These are phyloP conservation scores for Pomatostomus ruficeps DNA, from an alignment of 2,113 vertebrate species.

Conservation along the genomic window DNA sequence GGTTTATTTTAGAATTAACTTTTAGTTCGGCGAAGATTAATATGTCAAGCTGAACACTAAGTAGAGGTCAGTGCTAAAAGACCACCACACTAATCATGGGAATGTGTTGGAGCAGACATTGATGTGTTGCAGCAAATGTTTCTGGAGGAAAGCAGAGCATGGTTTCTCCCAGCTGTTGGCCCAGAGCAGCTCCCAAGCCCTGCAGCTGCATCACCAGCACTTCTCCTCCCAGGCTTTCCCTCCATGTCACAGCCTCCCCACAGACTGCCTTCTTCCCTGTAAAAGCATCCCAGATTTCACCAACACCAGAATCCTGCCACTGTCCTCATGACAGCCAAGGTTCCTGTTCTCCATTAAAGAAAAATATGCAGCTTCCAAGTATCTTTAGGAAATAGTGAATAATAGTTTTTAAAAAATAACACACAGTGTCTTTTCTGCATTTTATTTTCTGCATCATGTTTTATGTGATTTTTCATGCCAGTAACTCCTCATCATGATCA, in stretches of 20 bases:
- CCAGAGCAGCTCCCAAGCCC: background rate
- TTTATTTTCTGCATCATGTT: background rate
- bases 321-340: rapidly evolving
- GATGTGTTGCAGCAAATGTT: constrained; percentile 40
- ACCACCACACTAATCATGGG: constrained; percentile 33
- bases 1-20: constrained; percentile 59
- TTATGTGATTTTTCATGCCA: background rate
- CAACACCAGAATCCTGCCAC: rapidly evolving
- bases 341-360: background rate
- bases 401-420: background rate
- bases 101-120: background rate
- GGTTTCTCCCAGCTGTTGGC: background rate
- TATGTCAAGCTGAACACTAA: constrained; percentile 30
- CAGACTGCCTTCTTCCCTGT: background rate
- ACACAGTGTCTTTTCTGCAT: background rate
- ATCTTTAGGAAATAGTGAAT: background rate
- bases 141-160: background rate
- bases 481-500: background rate
- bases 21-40: background rate
- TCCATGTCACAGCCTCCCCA: background rate
- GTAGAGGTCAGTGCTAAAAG: constrained; percentile 47
- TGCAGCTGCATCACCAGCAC: rapidly evolving
- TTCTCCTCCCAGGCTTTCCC: background rate
- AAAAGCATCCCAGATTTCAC: background rate
- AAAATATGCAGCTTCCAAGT: background rate